These are phyloP conservation scores for Apodemus sylvaticus DNA, from an alignment of 2,113 vertebrate species.

Conservation along the genomic window DNA sequence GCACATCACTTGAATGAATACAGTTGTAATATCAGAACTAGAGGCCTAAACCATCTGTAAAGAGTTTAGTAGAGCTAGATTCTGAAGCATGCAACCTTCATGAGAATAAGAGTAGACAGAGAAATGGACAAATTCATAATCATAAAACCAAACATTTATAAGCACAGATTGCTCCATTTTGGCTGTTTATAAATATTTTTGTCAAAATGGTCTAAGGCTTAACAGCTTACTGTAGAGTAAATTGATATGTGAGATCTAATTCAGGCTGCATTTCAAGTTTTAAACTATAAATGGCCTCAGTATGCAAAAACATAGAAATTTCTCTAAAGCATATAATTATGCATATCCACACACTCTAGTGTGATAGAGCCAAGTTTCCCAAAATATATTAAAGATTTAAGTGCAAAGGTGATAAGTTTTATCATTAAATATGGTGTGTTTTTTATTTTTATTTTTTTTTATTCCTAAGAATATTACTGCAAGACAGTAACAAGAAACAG, in stretches of 20 bases:
- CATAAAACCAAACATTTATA: neutral
- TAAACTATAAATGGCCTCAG: slow-evolving; percentile 43
- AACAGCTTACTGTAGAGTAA: slow-evolving; percentile 58
- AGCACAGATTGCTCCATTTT: slow-evolving; percentile 18
- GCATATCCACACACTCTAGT: neutral
- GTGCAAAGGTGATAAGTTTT: neutral
- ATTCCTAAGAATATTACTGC: neutral
- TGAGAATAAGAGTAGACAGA: slow-evolving; percentile 48
- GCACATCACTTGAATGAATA: neutral
- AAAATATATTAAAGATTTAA: slow-evolving; percentile 21
- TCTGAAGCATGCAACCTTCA: slow-evolving; percentile 57
- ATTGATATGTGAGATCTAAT: neutral
- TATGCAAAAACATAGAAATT: slow-evolving; percentile 55
- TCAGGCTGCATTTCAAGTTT: slow-evolving; percentile 51
- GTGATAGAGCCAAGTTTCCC: neutral
- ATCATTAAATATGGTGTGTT: neutral
- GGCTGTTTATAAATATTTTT: slow-evolving; percentile 33
- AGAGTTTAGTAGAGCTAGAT: neutral
- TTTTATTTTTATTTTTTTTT: neutral
- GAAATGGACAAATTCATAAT: slow-evolving; percentile 49
- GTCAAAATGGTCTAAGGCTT: slow-evolving; percentile 43
- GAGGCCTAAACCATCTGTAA: neutral
- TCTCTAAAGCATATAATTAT: slow-evolving; percentile 42
- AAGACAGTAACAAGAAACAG: neutral
- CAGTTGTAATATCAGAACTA: neutral